phyloP scores from a whole-genome alignment of 1,140 invertebrate species.

The Ruditapes philippinarum region DNA sequence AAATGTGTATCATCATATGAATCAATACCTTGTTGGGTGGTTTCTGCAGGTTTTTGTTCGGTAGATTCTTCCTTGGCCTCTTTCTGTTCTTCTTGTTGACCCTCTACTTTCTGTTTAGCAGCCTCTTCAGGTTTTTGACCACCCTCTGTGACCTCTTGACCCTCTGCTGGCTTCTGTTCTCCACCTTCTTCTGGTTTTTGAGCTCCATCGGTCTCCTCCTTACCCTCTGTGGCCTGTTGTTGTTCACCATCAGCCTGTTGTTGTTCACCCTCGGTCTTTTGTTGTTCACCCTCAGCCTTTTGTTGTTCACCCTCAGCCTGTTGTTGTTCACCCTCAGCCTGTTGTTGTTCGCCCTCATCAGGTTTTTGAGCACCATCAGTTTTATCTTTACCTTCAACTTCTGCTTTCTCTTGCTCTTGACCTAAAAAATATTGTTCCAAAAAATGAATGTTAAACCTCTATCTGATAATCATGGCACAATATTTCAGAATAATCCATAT shows the following conservation, averaged over 20 bases:
- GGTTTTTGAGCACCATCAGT: not conserved
- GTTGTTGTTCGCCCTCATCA: slow-evolving; percentile 51
- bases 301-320: slow-evolving; percentile 45
- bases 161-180: slow-evolving; percentile 47
- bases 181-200: slow-evolving; percentile 14
- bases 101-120: too few species aligned
- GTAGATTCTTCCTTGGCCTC: slow-evolving; percentile 8
- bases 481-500: too few species aligned
- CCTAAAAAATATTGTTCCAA: not conserved
- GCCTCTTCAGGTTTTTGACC: slow-evolving; percentile 60
- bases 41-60: slow-evolving; percentile 26
- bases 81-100: slow-evolving; percentile 17
- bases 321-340: slow-evolving; percentile 44
- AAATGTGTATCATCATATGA: not conserved
- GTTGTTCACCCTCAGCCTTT: slow-evolving; percentile 42
- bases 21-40: slow-evolving; percentile 3
- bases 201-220: not conserved
- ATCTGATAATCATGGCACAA: too few species aligned
- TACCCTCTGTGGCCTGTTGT: not conserved
- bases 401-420: not conserved
- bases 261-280: slow-evolving; percentile 48
- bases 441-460: too few species aligned
- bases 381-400: not conserved
- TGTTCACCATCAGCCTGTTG: not conserved
- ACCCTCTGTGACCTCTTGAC: slow-evolving; percentile 40